A percentile compares a stretch with the other conserved stretches of the same genome.
Evolutionary conservation across 2,888 invertebrate species (phyloP).

Genomic region (Pheosia gnoma): DNA sequence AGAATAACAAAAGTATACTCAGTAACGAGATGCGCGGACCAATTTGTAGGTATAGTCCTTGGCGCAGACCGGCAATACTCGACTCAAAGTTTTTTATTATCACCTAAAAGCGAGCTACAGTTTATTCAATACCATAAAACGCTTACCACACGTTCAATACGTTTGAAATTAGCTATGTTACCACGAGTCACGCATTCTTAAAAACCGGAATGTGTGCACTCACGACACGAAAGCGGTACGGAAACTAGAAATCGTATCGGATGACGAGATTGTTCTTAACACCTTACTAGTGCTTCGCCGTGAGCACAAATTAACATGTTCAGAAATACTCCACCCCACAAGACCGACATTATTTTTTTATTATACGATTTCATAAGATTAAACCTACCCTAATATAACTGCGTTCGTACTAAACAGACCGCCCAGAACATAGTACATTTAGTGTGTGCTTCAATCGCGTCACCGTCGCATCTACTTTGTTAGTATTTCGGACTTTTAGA

Average conservation of each 20-base stretch:
- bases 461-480: too few relatives aligned
- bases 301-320: background rate
- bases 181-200: background rate
- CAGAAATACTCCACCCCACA: too few relatives aligned
- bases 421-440: background rate
- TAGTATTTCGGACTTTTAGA: background rate
- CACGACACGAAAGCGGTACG: slow-evolving; percentile 1
- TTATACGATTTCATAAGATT: too few relatives aligned
- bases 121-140: background rate
- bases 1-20: too few relatives aligned
- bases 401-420: background rate
- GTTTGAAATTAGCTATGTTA: background rate
- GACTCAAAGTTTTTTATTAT: too few relatives aligned
- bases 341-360: too few relatives aligned
- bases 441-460: background rate
- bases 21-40: too few relatives aligned
- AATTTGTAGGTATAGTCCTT: too few relatives aligned
- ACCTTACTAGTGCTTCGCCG: background rate
- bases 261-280: background rate
- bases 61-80: too few relatives aligned
- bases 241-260: background rate
- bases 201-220: slow-evolving; percentile 4
- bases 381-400: too few relatives aligned
- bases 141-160: background rate
- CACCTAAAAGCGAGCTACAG: too few relatives aligned